These are phyloP conservation scores for Hoplostethus atlanticus DNA, from an alignment of 2,797 vertebrate species.

Conservation along the genomic window DNA sequence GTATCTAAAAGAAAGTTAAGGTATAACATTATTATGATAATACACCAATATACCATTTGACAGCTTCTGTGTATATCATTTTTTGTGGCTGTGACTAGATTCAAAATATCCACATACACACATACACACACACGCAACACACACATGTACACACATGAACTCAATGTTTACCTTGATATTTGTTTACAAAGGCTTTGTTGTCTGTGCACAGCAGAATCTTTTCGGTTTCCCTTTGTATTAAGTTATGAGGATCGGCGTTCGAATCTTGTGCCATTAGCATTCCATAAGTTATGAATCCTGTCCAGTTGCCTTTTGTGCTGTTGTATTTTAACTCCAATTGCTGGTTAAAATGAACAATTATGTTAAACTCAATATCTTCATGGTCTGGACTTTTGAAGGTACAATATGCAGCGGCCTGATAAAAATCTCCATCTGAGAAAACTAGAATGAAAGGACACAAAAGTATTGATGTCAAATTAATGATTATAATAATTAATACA, in stretches of 20 bases:
- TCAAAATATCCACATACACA: too few relatives aligned
- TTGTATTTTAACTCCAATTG: slow-evolving; percentile 34
- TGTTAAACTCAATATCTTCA: background rate
- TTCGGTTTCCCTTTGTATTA: accelerated
- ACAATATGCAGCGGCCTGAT: slow-evolving; percentile 18
- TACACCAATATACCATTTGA: too few relatives aligned
- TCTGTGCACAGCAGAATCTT: background rate
- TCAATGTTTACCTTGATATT: accelerated
- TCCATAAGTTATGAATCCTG: slow-evolving; percentile 4
- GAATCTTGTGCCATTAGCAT: accelerated
- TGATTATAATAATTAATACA: background rate
- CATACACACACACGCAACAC: too few relatives aligned
- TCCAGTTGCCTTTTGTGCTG: slow-evolving; percentile 49
- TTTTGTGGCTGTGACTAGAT: too few relatives aligned
- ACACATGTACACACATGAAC: too few relatives aligned
- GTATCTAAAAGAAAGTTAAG: slow-evolving; percentile 5
- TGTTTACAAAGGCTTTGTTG: accelerated
- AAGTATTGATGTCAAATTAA: background rate
- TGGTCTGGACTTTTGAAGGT: background rate
- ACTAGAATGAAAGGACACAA: slow-evolving; percentile 12
- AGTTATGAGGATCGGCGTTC: accelerated
- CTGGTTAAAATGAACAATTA: background rate
- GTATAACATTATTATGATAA: too few relatives aligned
- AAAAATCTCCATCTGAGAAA: slow-evolving; percentile 18
- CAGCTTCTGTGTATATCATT: too few relatives aligned